These are phyloP conservation scores for Labrus mixtus DNA, from an alignment of 2,113 vertebrate species.

Conservation along the genomic window DNA sequence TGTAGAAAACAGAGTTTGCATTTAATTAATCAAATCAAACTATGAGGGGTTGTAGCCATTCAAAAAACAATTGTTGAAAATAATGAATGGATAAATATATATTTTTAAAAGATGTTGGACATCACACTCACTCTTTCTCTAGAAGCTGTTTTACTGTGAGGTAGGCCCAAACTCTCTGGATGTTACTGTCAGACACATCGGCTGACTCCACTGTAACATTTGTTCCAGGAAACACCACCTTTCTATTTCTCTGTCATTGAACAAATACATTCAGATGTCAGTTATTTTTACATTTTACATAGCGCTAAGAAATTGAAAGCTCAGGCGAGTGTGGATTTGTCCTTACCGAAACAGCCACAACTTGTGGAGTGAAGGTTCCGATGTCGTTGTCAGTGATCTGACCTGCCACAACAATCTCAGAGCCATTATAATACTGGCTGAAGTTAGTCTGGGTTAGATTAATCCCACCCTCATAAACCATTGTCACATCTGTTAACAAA, in stretches of 20 bases:
- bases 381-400: conserved; percentile 81
- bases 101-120: background rate
- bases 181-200: conserved; percentile 85
- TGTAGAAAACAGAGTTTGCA: too few species aligned
- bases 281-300: background rate
- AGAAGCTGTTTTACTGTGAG: conserved; percentile 95
- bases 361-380: conserved; percentile 76
- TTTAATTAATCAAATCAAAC: too few species aligned
- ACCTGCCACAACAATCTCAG: conserved; percentile 89
- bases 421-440: conserved; percentile 88
- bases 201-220: conserved; percentile 24
- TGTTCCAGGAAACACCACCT: conserved; percentile 78
- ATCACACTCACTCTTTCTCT: conserved; percentile 87
- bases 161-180: conserved; percentile 94
- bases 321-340: background rate
- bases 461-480: conserved; percentile 78
- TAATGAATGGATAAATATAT: too few species aligned
- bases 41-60: too few species aligned
- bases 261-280: background rate
- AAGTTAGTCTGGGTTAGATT: conserved; percentile 86
- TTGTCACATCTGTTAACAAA: conserved; percentile 82
- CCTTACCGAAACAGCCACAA: conserved; percentile 85
- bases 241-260: conserved; percentile 74
- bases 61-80: too few species aligned
- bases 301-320: background rate